Evolutionary conservation across 37 sponge, comb jelly and placozoan genomes (phyloP).

Genomic region (Theonella swinhoei): DNA sequence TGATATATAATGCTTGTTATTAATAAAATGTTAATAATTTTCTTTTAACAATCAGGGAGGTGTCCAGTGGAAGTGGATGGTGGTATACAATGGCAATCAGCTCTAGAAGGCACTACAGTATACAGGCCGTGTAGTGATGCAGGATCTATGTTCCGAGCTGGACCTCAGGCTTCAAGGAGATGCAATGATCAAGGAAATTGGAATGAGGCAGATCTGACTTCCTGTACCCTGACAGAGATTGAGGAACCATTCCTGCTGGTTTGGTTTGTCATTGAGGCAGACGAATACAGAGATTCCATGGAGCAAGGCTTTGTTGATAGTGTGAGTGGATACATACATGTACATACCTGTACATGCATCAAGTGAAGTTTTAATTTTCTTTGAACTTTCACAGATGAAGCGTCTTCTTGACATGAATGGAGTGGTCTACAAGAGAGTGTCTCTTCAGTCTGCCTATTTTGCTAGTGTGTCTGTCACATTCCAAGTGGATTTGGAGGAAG

Average conservation of each 20-base stretch:
- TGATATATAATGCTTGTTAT: too few species aligned
- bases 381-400: constrained; percentile 6
- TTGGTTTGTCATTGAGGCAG: constrained; percentile 28
- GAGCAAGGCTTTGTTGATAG: not conserved
- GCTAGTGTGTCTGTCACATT: constrained; percentile 25
- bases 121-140: not conserved
- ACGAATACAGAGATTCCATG: not conserved
- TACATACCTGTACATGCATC: too few species aligned
- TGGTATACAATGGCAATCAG: constrained; percentile 6
- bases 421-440: constrained; percentile 25
- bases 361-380: not conserved
- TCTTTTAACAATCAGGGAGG: too few species aligned
- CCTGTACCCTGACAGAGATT: not conserved
- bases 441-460: constrained; percentile 6
- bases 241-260: constrained; percentile 4
- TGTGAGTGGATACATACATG: not conserved
- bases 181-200: not conserved
- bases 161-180: not conserved
- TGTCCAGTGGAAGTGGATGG: not conserved
- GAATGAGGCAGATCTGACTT: constrained; percentile 2
- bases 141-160: not conserved
- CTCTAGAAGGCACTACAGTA: not conserved
- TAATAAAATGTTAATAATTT: too few species aligned
- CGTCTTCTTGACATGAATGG: not conserved
- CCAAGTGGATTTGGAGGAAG: not conserved